Conservation (phyloP, 2,888 invertebrate species). For the Noctua pronuba region DNA sequence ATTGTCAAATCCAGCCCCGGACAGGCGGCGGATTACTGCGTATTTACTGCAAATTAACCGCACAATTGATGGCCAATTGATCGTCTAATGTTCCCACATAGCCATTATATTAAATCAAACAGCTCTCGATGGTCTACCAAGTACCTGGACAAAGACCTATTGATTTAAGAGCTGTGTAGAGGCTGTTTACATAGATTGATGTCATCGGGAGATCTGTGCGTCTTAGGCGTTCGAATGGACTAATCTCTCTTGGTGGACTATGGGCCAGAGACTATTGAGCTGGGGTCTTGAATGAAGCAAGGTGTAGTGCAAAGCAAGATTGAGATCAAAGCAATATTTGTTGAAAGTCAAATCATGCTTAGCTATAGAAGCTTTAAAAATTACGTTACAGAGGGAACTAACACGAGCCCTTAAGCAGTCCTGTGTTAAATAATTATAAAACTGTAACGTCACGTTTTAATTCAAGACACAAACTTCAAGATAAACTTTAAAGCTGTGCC, state of each 20-base stretch:
- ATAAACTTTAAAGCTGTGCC: slow-evolving; percentile 34
- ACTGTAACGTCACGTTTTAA: neutral
- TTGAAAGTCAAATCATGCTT: neutral
- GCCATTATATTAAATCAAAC: slow-evolving; percentile 89
- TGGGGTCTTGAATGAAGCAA: slow-evolving; percentile 16
- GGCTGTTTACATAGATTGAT: slow-evolving; percentile 79
- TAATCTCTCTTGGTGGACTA: slow-evolving; percentile 50
- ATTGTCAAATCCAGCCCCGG: slow-evolving; percentile 75
- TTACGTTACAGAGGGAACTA: neutral
- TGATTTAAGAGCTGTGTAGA: slow-evolving; percentile 83
- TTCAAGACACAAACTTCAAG: slow-evolving; percentile 8
- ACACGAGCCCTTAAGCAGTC: no score
- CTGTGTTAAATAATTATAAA: neutral
- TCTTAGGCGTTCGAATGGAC: slow-evolving; percentile 49
- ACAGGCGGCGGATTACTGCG: slow-evolving; percentile 78
- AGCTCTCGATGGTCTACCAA: slow-evolving; percentile 73
- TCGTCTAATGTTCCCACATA: slow-evolving; percentile 85
- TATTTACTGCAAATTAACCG: slow-evolving; percentile 88
- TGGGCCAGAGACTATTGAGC: slow-evolving; percentile 17
- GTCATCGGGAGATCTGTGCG: slow-evolving; percentile 61
- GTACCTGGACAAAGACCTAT: slow-evolving; percentile 86
- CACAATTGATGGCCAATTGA: slow-evolving; percentile 88
- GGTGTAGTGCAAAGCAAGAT: neutral
- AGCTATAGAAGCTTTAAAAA: neutral
- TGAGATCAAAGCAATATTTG: neutral